Base-by-base conservation (phyloP, 2,797 vertebrate species). In the Esox masquinongy region DNA sequence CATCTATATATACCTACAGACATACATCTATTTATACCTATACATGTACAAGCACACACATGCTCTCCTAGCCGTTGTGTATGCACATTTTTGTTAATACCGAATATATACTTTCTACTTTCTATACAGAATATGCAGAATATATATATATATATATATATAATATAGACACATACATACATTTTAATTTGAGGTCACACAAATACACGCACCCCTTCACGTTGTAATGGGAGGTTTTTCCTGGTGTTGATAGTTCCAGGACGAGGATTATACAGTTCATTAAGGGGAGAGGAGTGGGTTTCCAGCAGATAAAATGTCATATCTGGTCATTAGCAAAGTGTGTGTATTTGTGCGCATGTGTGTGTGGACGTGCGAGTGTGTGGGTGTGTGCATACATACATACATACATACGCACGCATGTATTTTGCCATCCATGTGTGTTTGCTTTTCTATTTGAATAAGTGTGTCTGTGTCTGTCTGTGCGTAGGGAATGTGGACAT, bases 281-380 rank as follows among this genome's bases (percentile, higher is more conserved):
- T 67, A 73, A 75, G 67, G 72, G 68, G 78, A 79, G 79, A 76
- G 75, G 77, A 77, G 72, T 49, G 69, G 82, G 87, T 72, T 84
- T 82, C 59, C 63, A n/a, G 72, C 77, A 77, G 87, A 84, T 80
- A 74, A 84, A 85, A 85, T 86, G 80, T 79, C 72, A 75, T 75
- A 0, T 43, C 66, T 83, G 43, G 69, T 80, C 51, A 56, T 75
- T 76, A 74, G 53, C 34, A 49, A 53, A 19, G 69, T n/a, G 66
- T 22, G 66, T 26, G 47, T 70, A 24, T 24, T 6, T 70, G 22
- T 29, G 14, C 22, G 15, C 6, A 11, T 70, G 67, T 36, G 17
- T 70, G 47, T 43, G 22, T 22, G 43, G 59, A 22, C 59, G n/a
- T 43, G 56, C 34, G 51, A n/a, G 49, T 56, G 22, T 59, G 34